Base-by-base conservation (phyloP, 1,140 invertebrate species). In the Himalopsyche phryganea region DNA sequence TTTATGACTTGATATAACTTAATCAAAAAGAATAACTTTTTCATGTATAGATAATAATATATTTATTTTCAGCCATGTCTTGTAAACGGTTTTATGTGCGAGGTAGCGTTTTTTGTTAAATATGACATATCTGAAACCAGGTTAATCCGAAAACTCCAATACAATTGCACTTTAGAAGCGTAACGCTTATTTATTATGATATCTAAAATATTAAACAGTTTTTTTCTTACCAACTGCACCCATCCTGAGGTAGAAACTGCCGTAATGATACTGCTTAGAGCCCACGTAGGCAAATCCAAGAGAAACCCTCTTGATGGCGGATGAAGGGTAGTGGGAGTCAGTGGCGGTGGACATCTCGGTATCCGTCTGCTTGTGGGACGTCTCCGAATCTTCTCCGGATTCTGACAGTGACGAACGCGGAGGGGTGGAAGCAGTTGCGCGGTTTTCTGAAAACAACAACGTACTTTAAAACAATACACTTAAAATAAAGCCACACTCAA, bases 201-300 rank as follows among this genome's bases (percentile, higher is more conserved):
- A n/a, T n/a, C n/a, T n/a, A n/a, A n/a, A n/a, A n/a, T n/a, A n/a
- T n/a, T n/a, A n/a, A n/a, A n/a, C n/a, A n/a, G n/a, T n/a, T n/a
- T n/a, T 28, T 9, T 15, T 73, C 83, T 83, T 70, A 91, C 90
- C 87, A 55, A 96, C 92, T 40, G 92, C 92, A 3, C 93, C 93
- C 87, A 96, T 92, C 65, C 92, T 80, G 7, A 96, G 77, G 72
- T 96, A 96, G 76, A 96, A 96, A 68, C 91, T 94, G 6, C 92
- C 93, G 65, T 93, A 94, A 71, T 91, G 86, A 63, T 90, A 87
- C 15, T 85, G 81, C 61, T 79, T 80, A 18, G 40, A 40, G 2
- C 50, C 55, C 2, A 74, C 68, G 1, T 76, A 66, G 1, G 74
- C 76, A 56, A 79, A 79, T 1, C 75, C 76, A 0, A 79, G 63